These are phyloP conservation scores for Leucoma salicis DNA, from an alignment of 2,888 invertebrate genomes.

Conservation along the genomic window DNA sequence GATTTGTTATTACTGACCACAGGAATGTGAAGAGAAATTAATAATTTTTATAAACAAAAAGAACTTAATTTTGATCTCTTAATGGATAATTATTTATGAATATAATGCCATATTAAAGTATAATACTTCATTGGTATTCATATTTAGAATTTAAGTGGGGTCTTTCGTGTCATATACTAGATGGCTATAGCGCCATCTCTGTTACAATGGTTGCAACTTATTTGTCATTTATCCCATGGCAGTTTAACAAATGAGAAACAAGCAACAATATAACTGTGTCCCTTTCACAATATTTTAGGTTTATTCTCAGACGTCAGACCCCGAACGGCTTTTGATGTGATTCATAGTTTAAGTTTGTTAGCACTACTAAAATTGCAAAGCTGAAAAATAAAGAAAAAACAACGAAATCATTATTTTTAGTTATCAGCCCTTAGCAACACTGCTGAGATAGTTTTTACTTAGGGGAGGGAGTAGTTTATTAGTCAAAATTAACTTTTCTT, in stretches of 20 bases:
- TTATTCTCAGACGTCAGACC: slow-evolving; percentile 16
- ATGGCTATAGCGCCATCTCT: slow-evolving; percentile 24
- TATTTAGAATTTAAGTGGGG: slow-evolving; percentile 29
- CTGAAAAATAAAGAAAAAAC: no score
- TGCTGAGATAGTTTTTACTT: no score
- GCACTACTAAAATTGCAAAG: no score
- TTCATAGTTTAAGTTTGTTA: slow-evolving; percentile 3
- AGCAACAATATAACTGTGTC: not conserved
- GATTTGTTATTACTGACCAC: slow-evolving; percentile 19
- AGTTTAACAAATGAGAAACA: not conserved
- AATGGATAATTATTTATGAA: slow-evolving; percentile 74
- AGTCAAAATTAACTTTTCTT: no score
- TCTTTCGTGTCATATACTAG: slow-evolving; percentile 13
- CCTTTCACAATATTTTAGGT: not conserved
- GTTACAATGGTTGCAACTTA: not conserved
- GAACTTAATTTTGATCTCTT: slow-evolving; percentile 73
- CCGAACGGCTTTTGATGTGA: slow-evolving; percentile 11
- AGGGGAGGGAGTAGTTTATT: no score
- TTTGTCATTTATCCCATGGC: slow-evolving; percentile 14
- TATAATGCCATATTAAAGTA: slow-evolving; percentile 79
- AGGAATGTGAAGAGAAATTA: slow-evolving; percentile 29
- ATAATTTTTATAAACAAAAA: slow-evolving; percentile 35
- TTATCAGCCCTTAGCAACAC: no score
- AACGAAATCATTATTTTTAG: no score
- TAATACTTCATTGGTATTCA: slow-evolving; percentile 63